phyloP scores from a whole-genome alignment of 1,140 invertebrate species.

The Cephus cinctus region DNA sequence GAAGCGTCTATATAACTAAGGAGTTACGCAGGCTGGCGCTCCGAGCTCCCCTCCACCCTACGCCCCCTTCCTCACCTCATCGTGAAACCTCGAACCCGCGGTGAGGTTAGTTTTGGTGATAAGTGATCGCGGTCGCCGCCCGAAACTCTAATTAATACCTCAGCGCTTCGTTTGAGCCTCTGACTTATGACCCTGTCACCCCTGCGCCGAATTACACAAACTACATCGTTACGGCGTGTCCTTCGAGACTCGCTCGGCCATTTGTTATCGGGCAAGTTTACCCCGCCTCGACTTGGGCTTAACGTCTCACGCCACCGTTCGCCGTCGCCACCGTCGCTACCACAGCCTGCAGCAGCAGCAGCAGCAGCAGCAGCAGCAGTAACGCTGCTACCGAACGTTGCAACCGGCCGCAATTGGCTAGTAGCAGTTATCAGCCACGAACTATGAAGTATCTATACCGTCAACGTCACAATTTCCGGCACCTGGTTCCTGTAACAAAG shows the following conservation, averaged over 20 bases:
- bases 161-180: slow-evolving; percentile 52
- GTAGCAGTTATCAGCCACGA: too few relatives aligned
- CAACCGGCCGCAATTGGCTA: too few relatives aligned
- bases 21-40: too few relatives aligned
- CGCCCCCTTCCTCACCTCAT: too few relatives aligned
- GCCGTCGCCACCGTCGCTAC: background rate
- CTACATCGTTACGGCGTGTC: slow-evolving; percentile 22
- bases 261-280: slow-evolving; percentile 38
- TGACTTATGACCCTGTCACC: slow-evolving; percentile 53
- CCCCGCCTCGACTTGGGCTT: background rate
- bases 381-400: too few relatives aligned
- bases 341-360: slow-evolving; percentile 32
- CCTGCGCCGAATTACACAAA: slow-evolving; percentile 40
- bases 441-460: too few relatives aligned
- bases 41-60: too few relatives aligned
- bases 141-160: slow-evolving; percentile 58
- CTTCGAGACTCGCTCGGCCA: slow-evolving; percentile 30
- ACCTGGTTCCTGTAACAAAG: too few relatives aligned
- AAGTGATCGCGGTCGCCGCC: slow-evolving; percentile 52
- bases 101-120: slow-evolving; percentile 46
- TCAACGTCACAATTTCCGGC: too few relatives aligned
- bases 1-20: slow-evolving; percentile 2
- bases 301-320: slow-evolving; percentile 6
- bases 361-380: slow-evolving; percentile 20
- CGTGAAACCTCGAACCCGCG: too few relatives aligned